Percentiles rank a stretch among this genome's conserved stretches.
These are phyloP conservation scores for Mamestra configurata DNA, from an alignment of 1,140 invertebrate genomes.

Conservation along the genomic window DNA sequence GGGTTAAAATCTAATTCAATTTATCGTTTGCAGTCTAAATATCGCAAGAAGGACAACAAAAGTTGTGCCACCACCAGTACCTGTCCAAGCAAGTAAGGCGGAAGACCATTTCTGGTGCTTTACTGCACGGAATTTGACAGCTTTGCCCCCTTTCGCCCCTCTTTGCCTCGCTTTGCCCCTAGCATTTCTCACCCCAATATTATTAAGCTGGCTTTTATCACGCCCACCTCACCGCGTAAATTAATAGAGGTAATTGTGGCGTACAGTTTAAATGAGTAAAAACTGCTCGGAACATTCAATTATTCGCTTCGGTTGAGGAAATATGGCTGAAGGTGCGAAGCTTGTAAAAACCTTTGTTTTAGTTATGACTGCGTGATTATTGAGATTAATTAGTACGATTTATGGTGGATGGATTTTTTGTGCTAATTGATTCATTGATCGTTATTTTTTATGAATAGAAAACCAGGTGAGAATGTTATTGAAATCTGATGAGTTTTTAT, in stretches of 20 bases:
- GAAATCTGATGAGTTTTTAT: too few species aligned
- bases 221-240: slow-evolving; percentile 64
- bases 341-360: slow-evolving; percentile 37
- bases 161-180: slow-evolving; percentile 17
- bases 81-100: slow-evolving; percentile 60
- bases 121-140: slow-evolving; percentile 79
- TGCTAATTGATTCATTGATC: not conserved
- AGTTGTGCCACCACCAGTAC: slow-evolving; percentile 60
- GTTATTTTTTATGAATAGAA: not conserved
- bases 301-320: slow-evolving; percentile 39
- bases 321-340: slow-evolving; percentile 35
- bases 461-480: not conserved
- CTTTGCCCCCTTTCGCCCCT: slow-evolving; percentile 47
- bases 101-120: slow-evolving; percentile 69
- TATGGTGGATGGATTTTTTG: not conserved
- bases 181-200: slow-evolving; percentile 55
- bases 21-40: too few species aligned
- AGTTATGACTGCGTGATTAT: slow-evolving; percentile 42
- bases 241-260: slow-evolving; percentile 74
- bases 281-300: slow-evolving; percentile 57
- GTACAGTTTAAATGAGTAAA: slow-evolving; percentile 68
- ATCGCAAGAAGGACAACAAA: not conserved
- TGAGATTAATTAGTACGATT: slow-evolving; percentile 30
- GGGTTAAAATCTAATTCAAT: too few species aligned
- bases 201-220: slow-evolving; percentile 74